phyloP scores from a whole-genome alignment of 2,797 vertebrate genomes.

The Centropyge bicolor region DNA sequence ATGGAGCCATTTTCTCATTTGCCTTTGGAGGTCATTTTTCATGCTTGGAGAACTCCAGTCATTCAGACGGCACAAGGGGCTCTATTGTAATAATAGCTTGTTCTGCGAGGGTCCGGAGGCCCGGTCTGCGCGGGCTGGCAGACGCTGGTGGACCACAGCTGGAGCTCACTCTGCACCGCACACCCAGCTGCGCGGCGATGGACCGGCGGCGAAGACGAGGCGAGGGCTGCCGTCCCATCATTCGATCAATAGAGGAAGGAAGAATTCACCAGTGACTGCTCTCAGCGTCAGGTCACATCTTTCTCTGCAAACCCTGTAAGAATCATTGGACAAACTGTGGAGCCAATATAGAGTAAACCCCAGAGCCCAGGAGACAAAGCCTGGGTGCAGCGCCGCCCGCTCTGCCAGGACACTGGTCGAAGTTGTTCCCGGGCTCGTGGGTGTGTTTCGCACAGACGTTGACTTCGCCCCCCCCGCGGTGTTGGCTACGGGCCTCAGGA shows the following conservation, averaged over 20 bases:
- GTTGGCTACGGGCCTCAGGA: slow-evolving; percentile 85
- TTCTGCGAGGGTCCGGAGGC: slow-evolving; percentile 60
- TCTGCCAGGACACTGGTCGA: slow-evolving; percentile 31
- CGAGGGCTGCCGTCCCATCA: slow-evolving; percentile 36
- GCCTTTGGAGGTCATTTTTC: slow-evolving; percentile 83
- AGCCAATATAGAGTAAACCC: slow-evolving; percentile 56
- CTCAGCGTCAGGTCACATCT: slow-evolving; percentile 61
- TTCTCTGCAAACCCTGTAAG: slow-evolving; percentile 63
- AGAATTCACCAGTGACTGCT: slow-evolving; percentile 56
- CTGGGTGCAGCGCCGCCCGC: slow-evolving; percentile 33
- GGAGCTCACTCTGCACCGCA: slow-evolving; percentile 54
- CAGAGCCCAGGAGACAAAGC: slow-evolving; percentile 53
- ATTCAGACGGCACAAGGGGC: slow-evolving; percentile 70
- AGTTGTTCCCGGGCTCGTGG: slow-evolving; percentile 46
- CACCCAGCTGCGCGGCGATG: slow-evolving; percentile 47
- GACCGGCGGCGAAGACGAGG: slow-evolving; percentile 56
- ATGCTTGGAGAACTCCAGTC: slow-evolving; percentile 80
- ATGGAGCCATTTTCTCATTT: slow-evolving; percentile 85
- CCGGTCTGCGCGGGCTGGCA: slow-evolving; percentile 50
- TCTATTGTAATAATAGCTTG: slow-evolving; percentile 72
- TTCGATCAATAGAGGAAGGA: slow-evolving; percentile 58
- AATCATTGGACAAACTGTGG: slow-evolving; percentile 50
- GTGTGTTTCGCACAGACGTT: slow-evolving; percentile 29
- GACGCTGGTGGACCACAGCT: slow-evolving; percentile 59
- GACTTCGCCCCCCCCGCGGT: slow-evolving; percentile 20